Evolutionary conservation across 2,888 invertebrate genomes (phyloP).

Genomic region (Caenorhabditis uteleia): DNA sequence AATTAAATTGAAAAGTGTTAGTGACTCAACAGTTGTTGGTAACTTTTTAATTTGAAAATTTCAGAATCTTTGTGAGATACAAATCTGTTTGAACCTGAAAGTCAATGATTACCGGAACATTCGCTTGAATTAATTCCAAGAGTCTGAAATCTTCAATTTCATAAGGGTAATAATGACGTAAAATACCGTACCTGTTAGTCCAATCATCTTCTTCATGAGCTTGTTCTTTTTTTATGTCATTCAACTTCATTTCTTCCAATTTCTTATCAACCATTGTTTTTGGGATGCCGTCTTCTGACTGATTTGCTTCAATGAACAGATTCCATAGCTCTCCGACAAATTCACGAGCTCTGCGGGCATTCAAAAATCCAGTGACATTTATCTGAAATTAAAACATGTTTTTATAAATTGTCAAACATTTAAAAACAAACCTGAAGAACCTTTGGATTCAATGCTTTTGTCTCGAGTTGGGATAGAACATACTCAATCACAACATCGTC

Average conservation of each 20-base stretch:
- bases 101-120: neutral
- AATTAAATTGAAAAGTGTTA: no score
- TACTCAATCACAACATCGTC: conserved; percentile 99
- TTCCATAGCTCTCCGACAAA: conserved; percentile 99
- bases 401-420: neutral
- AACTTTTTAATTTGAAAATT: no score
- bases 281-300: conserved; percentile 92
- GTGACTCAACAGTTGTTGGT: no score
- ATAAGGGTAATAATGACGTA: neutral
- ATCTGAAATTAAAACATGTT: conserved; percentile 77
- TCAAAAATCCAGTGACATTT: conserved; percentile 97
- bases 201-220: conserved; percentile 40
- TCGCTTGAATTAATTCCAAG: neutral
- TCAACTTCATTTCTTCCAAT: conserved; percentile 83
- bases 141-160: no score
- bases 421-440: conserved; percentile 39
- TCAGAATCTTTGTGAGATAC: no score
- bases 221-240: conserved; percentile 13
- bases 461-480: conserved; percentile 96
- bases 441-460: conserved; percentile 74
- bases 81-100: no score
- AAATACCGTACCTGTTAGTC: conserved; percentile 42
- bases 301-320: conserved; percentile 83
- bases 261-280: conserved; percentile 91
- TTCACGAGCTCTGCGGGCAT: conserved; percentile 93